phyloP scores from a whole-genome alignment of 2,113 vertebrate genomes.

The Entelurus aequoreus region DNA sequence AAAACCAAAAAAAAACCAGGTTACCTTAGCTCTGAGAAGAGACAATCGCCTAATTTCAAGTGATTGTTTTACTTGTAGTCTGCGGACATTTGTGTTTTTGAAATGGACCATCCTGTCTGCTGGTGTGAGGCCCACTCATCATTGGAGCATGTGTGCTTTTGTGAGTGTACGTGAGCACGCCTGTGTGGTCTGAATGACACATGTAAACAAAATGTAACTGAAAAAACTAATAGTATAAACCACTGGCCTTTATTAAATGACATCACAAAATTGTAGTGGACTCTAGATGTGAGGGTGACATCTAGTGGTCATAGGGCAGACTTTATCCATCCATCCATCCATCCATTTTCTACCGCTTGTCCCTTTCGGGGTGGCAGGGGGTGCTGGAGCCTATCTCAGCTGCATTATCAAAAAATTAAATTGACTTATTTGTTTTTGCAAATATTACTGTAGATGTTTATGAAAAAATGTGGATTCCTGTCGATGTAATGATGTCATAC shows the following conservation, averaged over 20 bases:
- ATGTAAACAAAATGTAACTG: not conserved
- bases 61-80: slow-evolving; percentile 19
- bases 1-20: slow-evolving; percentile 20
- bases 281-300: slow-evolving; percentile 34
- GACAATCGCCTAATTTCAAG: slow-evolving; percentile 12
- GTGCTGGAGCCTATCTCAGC: too few species aligned
- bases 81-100: slow-evolving; percentile 36
- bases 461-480: too few species aligned
- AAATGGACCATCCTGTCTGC: slow-evolving; percentile 35
- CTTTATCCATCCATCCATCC: too few species aligned
- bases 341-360: too few species aligned
- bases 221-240: slow-evolving; percentile 7
- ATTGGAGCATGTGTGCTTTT: slow-evolving; percentile 13
- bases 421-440: too few species aligned
- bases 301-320: slow-evolving; percentile 41
- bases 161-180: slow-evolving; percentile 5
- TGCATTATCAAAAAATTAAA: too few species aligned
- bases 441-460: too few species aligned
- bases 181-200: slow-evolving; percentile 6
- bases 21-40: slow-evolving; percentile 16
- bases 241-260: not conserved
- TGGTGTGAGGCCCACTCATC: slow-evolving; percentile 34
- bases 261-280: not conserved
- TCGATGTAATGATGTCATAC: too few species aligned
- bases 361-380: too few species aligned